Conservation (phyloP, 2,113 vertebrate species). For the Oryzias woworae region DNA sequence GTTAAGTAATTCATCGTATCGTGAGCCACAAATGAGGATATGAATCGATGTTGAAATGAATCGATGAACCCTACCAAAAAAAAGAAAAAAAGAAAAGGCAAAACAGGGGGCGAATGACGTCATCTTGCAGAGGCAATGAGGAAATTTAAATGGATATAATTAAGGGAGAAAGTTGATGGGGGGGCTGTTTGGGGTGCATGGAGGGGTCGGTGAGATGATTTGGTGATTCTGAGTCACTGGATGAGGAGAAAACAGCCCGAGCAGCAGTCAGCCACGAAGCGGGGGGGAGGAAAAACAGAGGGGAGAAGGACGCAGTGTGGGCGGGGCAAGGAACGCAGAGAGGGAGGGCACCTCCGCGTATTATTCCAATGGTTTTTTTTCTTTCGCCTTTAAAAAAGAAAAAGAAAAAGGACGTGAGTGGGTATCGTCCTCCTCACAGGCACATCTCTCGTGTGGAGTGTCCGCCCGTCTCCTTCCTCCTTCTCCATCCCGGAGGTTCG, state of each 20-base stretch:
- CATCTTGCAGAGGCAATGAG: slow-evolving; percentile 69
- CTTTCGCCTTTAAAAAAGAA: slow-evolving; percentile 47
- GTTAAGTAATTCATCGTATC: too few relatives aligned
- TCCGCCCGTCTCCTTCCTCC: neutral
- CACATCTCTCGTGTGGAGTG: neutral
- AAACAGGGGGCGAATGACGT: slow-evolving; percentile 67
- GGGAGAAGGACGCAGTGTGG: slow-evolving; percentile 83
- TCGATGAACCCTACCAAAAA: neutral
- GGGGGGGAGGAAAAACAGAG: slow-evolving; percentile 22
- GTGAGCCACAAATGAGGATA: too few relatives aligned
- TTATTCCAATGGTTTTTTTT: slow-evolving; percentile 51
- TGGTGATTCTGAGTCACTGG: slow-evolving; percentile 49
- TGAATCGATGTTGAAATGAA: too few relatives aligned
- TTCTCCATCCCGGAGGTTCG: slow-evolving; percentile 28
- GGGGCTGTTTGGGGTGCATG: neutral
- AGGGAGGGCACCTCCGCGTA: slow-evolving; percentile 75
- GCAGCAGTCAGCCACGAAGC: slow-evolving; percentile 48
- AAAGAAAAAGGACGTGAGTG: slow-evolving; percentile 64
- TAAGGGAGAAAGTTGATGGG: neutral
- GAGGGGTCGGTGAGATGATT: slow-evolving; percentile 19
- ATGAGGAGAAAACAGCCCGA: slow-evolving; percentile 55
- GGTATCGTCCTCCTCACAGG: slow-evolving; percentile 19
- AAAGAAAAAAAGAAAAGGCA: slow-evolving; percentile 2
- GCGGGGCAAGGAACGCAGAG: slow-evolving; percentile 74
- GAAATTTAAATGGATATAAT: neutral